Base-by-base conservation (phyloP, 2,797 vertebrate genomes). In the Harpagifer antarcticus region DNA sequence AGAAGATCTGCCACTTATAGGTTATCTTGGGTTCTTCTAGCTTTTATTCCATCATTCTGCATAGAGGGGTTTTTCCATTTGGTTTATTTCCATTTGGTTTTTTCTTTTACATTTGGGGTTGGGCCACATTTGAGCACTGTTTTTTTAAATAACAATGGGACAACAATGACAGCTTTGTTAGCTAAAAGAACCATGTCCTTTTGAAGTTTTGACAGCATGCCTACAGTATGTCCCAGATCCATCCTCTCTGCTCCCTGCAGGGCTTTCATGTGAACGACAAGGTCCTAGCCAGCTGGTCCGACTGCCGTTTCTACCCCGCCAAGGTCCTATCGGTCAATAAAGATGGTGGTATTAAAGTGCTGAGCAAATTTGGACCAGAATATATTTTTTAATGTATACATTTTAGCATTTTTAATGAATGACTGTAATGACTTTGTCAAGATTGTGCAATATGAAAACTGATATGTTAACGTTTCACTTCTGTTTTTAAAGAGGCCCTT, bases 241-340 rank as follows among this genome's bases (percentile, higher is more conserved):
- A 43, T 11, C 64, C 1, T 73, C 16, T 74, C 15, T 77, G 52
- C 61, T 63, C 69, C 19, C 43, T 80, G 16, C 88, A 99, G 97
- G 96, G 94, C 74, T 99, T 98, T 93, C 95, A 94, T 64, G 96
- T 97, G 87, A 97, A 98, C 48, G 97, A 99, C 54, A 97, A 97
- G 81, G 97, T 99, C 5, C 90, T 99, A 87, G 97, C 97, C 15
- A 97, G 97, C 91, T 99, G 97, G 97, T 97, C 97, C 49, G 97
- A 99, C 89, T 99, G 97, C 91, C 96, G 97, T 79, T 98, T 98
- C 92, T 98, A 99, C 82, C 97, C 97, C 42, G 97, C 97, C 85
- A 98, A 95, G 91, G 96, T 99, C 78, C 95, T 96, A 90, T 93
- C 97, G 2, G 95, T 98, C 86, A 97, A 98, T 91, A 98, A 96